Percentiles rank a stretch among this genome's conserved stretches.
Evolutionary conservation across 2,888 invertebrate species (phyloP).

Genomic region (Anodontia alba): DNA sequence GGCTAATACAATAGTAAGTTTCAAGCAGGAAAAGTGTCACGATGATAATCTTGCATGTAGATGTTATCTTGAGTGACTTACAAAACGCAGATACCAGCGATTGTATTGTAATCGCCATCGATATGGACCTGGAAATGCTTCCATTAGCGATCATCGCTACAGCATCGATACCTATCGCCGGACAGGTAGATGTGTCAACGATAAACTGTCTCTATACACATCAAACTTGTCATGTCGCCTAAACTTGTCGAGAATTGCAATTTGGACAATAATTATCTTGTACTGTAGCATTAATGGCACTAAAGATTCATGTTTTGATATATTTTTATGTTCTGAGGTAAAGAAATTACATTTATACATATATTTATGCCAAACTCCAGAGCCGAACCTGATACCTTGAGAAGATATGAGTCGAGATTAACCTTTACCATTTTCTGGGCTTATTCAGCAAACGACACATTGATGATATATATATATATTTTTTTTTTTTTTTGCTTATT

Average conservation of each 20-base stretch:
- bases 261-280: background rate
- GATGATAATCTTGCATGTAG: background rate
- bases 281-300: background rate
- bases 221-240: conserved; percentile 1
- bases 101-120: conserved; percentile 10
- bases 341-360: too few relatives aligned
- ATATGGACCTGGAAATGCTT: background rate
- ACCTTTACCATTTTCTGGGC: too few relatives aligned
- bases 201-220: background rate
- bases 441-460: too few relatives aligned
- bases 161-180: background rate
- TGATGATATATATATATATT: too few relatives aligned
- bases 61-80: conserved; percentile 9
- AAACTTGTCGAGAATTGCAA: background rate
- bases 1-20: too few relatives aligned
- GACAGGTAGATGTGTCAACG: background rate
- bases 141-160: background rate
- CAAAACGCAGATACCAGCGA: conserved; percentile 14
- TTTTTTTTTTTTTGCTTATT: too few relatives aligned
- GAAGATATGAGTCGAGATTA: too few relatives aligned
- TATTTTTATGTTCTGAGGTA: background rate
- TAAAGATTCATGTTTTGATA: conserved; percentile 1
- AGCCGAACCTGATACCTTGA: too few relatives aligned
- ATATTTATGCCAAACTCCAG: too few relatives aligned
- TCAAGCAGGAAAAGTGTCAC: conserved; percentile 7